A percentile compares a stretch with the other conserved stretches of the same genome.
These are phyloP conservation scores for Caenorhabditis sp. DNA, from an alignment of 2,888 invertebrate species.

Conservation along the genomic window DNA sequence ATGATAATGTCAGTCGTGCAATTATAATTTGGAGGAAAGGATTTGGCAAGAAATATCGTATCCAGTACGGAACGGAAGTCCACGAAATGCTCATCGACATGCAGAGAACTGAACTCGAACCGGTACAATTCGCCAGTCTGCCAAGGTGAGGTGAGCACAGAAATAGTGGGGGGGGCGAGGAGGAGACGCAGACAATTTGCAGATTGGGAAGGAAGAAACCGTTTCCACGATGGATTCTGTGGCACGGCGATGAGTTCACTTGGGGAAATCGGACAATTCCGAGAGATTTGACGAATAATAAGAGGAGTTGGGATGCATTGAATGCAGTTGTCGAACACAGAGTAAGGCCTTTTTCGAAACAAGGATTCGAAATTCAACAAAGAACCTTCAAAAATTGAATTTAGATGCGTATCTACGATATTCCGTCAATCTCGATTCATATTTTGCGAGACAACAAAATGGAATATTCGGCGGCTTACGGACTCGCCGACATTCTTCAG, in stretches of 20 bases:
- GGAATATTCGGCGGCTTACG: constrained; percentile 66
- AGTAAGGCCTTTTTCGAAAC: constrained; percentile 15
- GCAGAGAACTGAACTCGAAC: constrained; percentile 52
- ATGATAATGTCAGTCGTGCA: constrained; percentile 48
- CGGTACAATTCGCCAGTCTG: constrained; percentile 53
- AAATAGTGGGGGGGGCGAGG: constrained; percentile 11
- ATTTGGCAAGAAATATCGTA: constrained; percentile 67
- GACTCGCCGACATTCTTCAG: constrained; percentile 69
- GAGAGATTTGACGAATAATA: constrained; percentile 30
- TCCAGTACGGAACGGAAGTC: constrained; percentile 62
- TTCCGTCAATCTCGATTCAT: constrained; percentile 72
- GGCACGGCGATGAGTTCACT: constrained; percentile 66
- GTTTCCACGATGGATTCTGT: constrained; percentile 64
- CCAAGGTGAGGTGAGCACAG: constrained; percentile 60
- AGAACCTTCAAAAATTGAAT: constrained; percentile 4
- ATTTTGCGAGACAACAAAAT: constrained; percentile 52
- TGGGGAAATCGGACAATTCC: constrained; percentile 63
- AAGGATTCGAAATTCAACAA: not conserved
- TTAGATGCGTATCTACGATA: constrained; percentile 69
- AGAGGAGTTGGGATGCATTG: constrained; percentile 40
- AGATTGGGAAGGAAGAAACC: constrained; percentile 38
- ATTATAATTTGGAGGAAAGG: constrained; percentile 75
- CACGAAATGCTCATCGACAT: constrained; percentile 59
- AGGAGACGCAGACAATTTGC: constrained; percentile 26
- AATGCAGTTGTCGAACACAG: constrained; percentile 50